Evolutionary conservation across 2,113 vertebrate genomes (phyloP).

Genomic region (Puma concolor): DNA sequence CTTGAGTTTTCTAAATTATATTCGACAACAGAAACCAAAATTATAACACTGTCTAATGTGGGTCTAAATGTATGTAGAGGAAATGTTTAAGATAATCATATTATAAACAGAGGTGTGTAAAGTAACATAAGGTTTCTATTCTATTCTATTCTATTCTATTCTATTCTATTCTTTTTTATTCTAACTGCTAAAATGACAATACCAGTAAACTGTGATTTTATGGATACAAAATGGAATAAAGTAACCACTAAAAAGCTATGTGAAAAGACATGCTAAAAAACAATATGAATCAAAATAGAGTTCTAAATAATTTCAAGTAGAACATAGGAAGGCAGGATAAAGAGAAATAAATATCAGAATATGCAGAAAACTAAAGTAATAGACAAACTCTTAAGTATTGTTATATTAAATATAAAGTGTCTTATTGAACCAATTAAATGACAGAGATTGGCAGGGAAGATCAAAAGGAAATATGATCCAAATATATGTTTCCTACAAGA

Average conservation of each 20-base stretch:
- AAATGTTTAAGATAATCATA: neutral
- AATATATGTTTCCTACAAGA: neutral
- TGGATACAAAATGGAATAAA: neutral
- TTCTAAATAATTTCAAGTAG: neutral
- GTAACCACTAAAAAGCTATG: neutral
- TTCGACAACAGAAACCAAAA: neutral
- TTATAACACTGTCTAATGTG: neutral
- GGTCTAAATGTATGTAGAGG: neutral
- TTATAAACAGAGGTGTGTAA: neutral
- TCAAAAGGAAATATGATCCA: neutral
- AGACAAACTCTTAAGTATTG: neutral
- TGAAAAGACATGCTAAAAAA: neutral
- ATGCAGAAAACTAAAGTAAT: neutral
- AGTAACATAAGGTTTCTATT: neutral
- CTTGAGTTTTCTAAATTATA: neutral
- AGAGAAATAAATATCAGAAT: neutral
- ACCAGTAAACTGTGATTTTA: neutral
- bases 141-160: neutral
- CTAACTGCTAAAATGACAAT: neutral
- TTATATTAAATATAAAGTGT: neutral
- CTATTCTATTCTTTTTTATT: neutral
- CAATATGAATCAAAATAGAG: neutral
- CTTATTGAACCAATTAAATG: neutral
- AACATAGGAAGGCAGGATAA: neutral
- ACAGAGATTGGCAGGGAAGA: neutral